Evolutionary conservation across 2,888 invertebrate species (phyloP), one percentile per base, ranked within the genome.

Genomic region (Apomyelois bistriatella): DNA sequence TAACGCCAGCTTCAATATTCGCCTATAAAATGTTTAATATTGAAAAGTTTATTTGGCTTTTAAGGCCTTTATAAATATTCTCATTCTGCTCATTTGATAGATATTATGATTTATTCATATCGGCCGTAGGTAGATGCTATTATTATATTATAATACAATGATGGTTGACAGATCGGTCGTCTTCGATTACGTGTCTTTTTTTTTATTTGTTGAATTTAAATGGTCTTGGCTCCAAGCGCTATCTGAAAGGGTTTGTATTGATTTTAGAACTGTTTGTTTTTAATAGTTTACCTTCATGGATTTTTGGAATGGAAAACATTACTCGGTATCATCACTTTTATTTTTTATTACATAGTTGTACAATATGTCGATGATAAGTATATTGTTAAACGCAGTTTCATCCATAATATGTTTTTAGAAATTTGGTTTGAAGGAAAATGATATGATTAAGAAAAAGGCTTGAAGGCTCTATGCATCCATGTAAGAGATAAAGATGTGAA

Each of bases 221-320:
- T 80, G 74, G 70, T 66, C 65, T 67, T 68, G 76, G 74, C 72
- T 79, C 84, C 83, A 80, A 78, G 76, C 77, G 69, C 65, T 79
- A 83, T 85, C 79, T 76, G 74, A 70, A 83, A 85, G 85, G 85
- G 85, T 83, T 84, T 75, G 58, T 88, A 85, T 89, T 88, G 86
- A 85, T 86, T 88, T 87, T 85, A 76, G 69, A 73, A 66, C 75
- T 86, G 79, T 88, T 87, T 85, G 77, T 76, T 81, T 49, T 76
- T 85, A 79, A 82, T 84, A 81, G 78, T 65, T 67, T 71, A 75
- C 74, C 76, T 79, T 78, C 78, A 73, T 69, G 70, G 68, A 65
- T 67, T 62, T 62, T 61, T 49, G 37, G 58, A 58, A 66, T 70
- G 64, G 66, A 71, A 69, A 70, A 68, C 58, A 64, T 62, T 57